phyloP scores from a whole-genome alignment of 37 sponge, comb jelly and placozoan genomes.

The Ephydatia muelleri region DNA sequence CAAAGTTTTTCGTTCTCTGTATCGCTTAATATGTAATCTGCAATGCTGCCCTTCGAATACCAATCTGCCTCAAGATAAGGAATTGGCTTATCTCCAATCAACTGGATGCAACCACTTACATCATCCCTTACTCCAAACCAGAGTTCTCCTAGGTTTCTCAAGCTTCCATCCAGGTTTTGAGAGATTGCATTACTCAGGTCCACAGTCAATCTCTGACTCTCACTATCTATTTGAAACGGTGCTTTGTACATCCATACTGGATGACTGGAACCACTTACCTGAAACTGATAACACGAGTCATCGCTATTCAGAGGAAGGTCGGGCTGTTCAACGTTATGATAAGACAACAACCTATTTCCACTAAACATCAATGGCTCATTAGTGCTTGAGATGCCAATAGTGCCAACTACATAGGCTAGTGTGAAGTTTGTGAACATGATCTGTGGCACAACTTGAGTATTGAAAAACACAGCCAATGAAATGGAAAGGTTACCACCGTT shows the following conservation, averaged over 20 bases:
- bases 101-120: background rate
- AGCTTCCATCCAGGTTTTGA: background rate
- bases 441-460: background rate
- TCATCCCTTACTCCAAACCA: constrained; percentile 1
- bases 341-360: background rate
- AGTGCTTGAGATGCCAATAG: background rate
- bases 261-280: background rate
- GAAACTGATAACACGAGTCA: background rate
- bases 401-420: background rate
- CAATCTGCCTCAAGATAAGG: background rate
- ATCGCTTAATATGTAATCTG: background rate
- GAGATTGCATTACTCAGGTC: constrained; percentile 44
- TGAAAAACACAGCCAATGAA: too few relatives aligned
- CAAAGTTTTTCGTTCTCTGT: background rate
- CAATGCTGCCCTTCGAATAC: background rate
- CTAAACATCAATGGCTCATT: background rate
- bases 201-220: background rate
- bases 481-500: too few relatives aligned
- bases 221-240: constrained; percentile 2
- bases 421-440: too few relatives aligned
- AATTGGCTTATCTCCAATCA: background rate
- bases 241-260: constrained; percentile 16
- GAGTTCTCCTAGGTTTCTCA: background rate
- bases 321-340: background rate
- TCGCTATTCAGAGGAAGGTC: background rate